These are phyloP conservation scores for Hanleya hanleyi DNA, from an alignment of 2,888 invertebrate genomes.

Conservation along the genomic window DNA sequence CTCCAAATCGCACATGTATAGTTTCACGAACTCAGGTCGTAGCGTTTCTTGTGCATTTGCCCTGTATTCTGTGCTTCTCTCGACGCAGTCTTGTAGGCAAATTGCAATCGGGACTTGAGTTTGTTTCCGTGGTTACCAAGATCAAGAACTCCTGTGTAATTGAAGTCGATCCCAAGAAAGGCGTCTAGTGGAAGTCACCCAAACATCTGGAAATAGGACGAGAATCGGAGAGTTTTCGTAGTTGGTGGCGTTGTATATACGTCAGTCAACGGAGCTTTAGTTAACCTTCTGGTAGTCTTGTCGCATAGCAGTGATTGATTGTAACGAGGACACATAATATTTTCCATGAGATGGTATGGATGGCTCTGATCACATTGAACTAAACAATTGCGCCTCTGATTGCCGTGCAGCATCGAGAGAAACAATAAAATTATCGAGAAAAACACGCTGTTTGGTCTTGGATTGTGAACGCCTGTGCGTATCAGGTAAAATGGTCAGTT, in stretches of 20 bases:
- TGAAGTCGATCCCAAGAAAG: background rate
- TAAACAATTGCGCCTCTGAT: background rate
- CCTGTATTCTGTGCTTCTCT: background rate
- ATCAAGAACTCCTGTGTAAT: background rate
- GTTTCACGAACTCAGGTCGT: background rate
- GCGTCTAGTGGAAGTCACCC: slow-evolving; percentile 19
- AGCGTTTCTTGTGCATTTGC: background rate
- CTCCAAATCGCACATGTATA: no score
- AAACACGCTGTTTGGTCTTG: slow-evolving; percentile 14
- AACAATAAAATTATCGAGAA: slow-evolving; percentile 15
- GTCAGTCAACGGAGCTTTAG: slow-evolving; percentile 3
- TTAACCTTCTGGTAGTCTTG: background rate
- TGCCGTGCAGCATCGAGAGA: background rate
- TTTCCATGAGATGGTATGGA: slow-evolving; percentile 5
- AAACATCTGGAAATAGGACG: slow-evolving; percentile 16
- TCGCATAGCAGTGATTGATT: slow-evolving; percentile 6
- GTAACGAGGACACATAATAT: background rate
- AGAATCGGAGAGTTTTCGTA: slow-evolving; percentile 7
- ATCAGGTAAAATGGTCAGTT: slow-evolving; percentile 26
- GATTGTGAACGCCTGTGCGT: slow-evolving; percentile 13
- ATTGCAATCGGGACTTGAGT: background rate
- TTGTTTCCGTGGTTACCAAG: background rate
- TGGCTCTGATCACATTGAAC: background rate
- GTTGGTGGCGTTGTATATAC: slow-evolving; percentile 16
- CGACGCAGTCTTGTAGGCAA: slow-evolving; percentile 4